Percentiles rank a stretch among this genome's conserved stretches.
Conservation (phyloP, 2,113 vertebrate genomes). For the Nyctibius bracteatus region DNA sequence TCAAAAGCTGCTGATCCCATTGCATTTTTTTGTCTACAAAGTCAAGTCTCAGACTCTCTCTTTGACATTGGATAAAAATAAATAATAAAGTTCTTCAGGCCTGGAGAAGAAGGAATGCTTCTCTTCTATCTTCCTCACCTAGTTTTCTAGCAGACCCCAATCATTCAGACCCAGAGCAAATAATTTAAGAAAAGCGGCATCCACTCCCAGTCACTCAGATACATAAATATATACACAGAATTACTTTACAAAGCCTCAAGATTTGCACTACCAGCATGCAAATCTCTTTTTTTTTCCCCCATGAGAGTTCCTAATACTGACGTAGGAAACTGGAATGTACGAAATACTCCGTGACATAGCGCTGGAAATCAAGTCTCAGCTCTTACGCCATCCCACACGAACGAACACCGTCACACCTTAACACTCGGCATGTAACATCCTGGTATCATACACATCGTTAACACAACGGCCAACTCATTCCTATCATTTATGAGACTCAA, state of each 20-base stretch:
- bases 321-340: slow-evolving; percentile 72
- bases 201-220: slow-evolving; percentile 59
- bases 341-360: slow-evolving; percentile 46
- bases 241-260: slow-evolving; percentile 68
- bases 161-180: slow-evolving; percentile 72
- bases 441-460: background rate
- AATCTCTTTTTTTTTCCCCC: slow-evolving; percentile 16
- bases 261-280: slow-evolving; percentile 78
- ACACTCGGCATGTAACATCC: background rate
- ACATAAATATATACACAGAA: slow-evolving; percentile 76
- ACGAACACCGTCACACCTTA: background rate
- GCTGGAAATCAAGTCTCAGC: slow-evolving; percentile 55
- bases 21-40: slow-evolving; percentile 26
- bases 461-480: slow-evolving; percentile 7
- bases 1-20: slow-evolving; percentile 19
- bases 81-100: slow-evolving; percentile 51
- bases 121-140: slow-evolving; percentile 1
- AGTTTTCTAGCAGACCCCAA: slow-evolving; percentile 62
- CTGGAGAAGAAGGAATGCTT: slow-evolving; percentile 22
- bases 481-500: background rate
- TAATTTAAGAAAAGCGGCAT: slow-evolving; percentile 71
- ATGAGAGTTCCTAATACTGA: slow-evolving; percentile 71
- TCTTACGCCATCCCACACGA: background rate
- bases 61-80: slow-evolving; percentile 55
- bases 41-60: slow-evolving; percentile 44